Evolutionary conservation across 2,888 invertebrate genomes (phyloP).

Genomic region (Luperina testacea): DNA sequence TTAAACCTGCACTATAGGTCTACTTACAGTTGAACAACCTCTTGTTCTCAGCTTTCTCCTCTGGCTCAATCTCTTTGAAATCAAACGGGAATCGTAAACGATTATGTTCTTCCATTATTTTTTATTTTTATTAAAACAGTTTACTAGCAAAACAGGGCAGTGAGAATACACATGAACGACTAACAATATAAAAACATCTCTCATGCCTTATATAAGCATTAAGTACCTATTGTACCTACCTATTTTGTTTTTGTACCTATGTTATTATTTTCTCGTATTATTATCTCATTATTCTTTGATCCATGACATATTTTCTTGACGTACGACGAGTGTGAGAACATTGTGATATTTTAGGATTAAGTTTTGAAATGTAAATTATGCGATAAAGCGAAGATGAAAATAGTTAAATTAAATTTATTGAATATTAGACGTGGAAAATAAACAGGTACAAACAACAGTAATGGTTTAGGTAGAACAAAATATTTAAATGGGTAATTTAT

Average conservation of each 20-base stretch:
- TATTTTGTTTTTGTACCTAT: background rate
- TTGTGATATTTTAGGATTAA: background rate
- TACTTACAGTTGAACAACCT: slow-evolving; percentile 49
- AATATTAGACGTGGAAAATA: background rate
- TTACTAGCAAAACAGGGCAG: background rate
- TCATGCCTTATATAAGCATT: background rate
- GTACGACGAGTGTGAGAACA: background rate
- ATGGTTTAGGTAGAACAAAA: background rate
- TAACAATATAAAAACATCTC: background rate
- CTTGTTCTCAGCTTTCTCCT: slow-evolving; percentile 33
- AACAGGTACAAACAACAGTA: background rate
- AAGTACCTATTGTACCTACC: background rate
- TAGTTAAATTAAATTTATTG: background rate
- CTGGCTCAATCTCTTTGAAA: slow-evolving; percentile 35
- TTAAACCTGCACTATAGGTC: background rate
- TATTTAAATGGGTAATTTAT: no score
- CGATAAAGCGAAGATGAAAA: background rate
- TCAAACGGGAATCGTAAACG: slow-evolving; percentile 32
- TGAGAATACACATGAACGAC: background rate
- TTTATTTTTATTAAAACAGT: background rate
- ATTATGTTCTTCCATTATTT: slow-evolving; percentile 29
- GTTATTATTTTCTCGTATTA: background rate
- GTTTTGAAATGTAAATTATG: background rate
- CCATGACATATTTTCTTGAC: background rate
- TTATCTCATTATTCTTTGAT: background rate